phyloP scores from a whole-genome alignment of 2,113 vertebrate species.

The Loxodonta africana region DNA sequence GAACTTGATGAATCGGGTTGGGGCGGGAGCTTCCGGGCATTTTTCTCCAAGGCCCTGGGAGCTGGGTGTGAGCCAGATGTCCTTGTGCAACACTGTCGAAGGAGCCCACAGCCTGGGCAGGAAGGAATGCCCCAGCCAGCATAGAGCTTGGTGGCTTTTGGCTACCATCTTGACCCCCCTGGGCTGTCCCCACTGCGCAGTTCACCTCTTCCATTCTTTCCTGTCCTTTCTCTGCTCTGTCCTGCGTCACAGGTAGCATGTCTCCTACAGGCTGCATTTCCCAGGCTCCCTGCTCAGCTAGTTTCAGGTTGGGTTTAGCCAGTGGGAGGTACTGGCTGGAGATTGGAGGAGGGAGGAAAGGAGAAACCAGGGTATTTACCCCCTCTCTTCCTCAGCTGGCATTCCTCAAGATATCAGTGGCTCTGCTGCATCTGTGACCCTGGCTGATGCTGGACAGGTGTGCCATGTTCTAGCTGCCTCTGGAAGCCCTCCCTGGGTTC shows the following conservation, averaged over 20 bases:
- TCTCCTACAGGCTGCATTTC: background rate
- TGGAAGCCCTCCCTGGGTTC: background rate
- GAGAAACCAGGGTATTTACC: no score
- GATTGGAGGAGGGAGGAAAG: background rate
- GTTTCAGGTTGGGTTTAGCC: background rate
- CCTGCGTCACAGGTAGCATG: background rate
- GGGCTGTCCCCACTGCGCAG: background rate
- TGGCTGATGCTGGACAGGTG: background rate
- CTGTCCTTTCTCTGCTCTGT: background rate
- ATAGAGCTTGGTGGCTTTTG: background rate
- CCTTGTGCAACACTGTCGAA: fast-evolving
- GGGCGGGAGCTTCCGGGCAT: background rate
- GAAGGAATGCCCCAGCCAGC: fast-evolving
- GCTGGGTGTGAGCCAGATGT: constrained; percentile 15
- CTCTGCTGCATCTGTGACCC: background rate
- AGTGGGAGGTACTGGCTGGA: background rate
- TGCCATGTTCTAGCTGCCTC: background rate
- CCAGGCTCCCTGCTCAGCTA: background rate
- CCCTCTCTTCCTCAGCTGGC: background rate
- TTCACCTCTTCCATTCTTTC: background rate
- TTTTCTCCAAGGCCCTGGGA: constrained; percentile 15
- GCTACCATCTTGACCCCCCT: fast-evolving
- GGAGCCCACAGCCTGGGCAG: background rate
- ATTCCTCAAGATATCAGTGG: background rate
- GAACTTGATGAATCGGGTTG: constrained; percentile 63